A percentile compares a stretch with the other conserved stretches of the same genome.
Evolutionary conservation across 1,140 invertebrate genomes (phyloP).

Genomic region (Pachyrhynchus sulphureomaculatus): DNA sequence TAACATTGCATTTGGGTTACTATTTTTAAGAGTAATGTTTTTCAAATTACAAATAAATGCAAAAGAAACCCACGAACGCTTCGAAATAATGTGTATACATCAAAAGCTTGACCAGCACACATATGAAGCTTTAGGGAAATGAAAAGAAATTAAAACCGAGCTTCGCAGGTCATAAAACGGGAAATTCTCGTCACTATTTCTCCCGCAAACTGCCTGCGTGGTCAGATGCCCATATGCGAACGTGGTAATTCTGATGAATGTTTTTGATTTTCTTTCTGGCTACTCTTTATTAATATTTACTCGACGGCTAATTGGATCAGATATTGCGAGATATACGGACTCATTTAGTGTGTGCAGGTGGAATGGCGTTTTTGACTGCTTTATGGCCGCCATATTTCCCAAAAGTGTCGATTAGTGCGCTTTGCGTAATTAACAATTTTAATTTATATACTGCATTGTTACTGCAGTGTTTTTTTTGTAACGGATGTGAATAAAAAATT

Average conservation of each 20-base stretch:
- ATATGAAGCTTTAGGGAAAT: conserved; percentile 21
- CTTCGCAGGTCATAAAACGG: conserved; percentile 32
- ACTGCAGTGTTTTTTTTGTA: no score
- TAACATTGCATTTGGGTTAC: no score
- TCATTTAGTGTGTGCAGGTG: conserved; percentile 26
- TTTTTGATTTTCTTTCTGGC: conserved; percentile 45
- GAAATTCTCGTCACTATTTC: conserved; percentile 46
- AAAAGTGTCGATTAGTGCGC: conserved; percentile 16
- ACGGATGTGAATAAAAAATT: no score
- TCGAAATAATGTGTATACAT: no score
- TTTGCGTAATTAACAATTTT: no score
- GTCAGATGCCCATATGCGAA: conserved; percentile 42
- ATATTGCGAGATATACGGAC: conserved; percentile 30
- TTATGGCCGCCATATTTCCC: conserved; percentile 23
- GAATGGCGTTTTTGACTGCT: conserved; percentile 33
- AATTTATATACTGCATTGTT: no score
- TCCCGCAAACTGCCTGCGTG: conserved; percentile 42
- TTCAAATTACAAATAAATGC: no score
- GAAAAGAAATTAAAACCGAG: conserved; percentile 33
- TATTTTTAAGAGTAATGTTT: no score
- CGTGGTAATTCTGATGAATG: conserved; percentile 45
- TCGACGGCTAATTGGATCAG: conserved; percentile 34
- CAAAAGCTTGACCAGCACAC: background rate
- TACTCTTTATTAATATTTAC: conserved; percentile 39
- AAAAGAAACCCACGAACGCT: no score